Evolutionary conservation across 2,113 vertebrate species (phyloP), one percentile per base, ranked within the genome.

Genomic region (Chaetodon auriga): DNA sequence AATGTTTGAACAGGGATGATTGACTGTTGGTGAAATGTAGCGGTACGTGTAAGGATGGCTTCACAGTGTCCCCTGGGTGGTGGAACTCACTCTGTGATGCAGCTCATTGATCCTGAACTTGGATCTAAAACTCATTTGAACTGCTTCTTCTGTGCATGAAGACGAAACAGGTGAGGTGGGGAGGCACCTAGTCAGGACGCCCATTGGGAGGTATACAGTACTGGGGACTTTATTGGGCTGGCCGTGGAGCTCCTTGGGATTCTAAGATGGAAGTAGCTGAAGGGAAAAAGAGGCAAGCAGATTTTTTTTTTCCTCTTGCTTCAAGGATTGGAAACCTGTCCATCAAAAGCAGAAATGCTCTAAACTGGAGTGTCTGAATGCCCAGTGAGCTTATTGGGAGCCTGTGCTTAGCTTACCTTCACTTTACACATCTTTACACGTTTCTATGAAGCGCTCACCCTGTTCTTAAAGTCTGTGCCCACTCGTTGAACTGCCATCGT

Each of bases 91-190:
- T 68, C 73, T 61, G 62, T 88, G 80, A 83, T 76, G 58, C 65
- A 82, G 63, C 57, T 90, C 83, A 86, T 80, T 88, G 78, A 83
- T 86, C 63, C 75, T 62, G 55, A 90, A 84, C 86, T 74, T 25
- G 15, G 65, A 81, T 87, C 72, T 75, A 13, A 78, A 75, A 81
- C 49, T 71, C 53, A 14, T 51, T 81, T 45, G 3, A 71, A 48
- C 64, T 62, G 35, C 57, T 14, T 41, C 83, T 79, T 57, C 53
- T 46, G 57, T 81, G 78, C 25, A 65, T 43, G 1, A 23, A 74
- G 64, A 35, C 48, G 46, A 84, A 25, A 43, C 35, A 11, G 46
- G 45, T 49, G 49, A 58, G 45, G 41, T 58, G 43, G 41, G 62
- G 30, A 75, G 45, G 72, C 36, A 45, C 65, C 64, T 53, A 49